Base-by-base conservation (phyloP, 2,888 invertebrate species). In the Eumerus sabulonum region DNA sequence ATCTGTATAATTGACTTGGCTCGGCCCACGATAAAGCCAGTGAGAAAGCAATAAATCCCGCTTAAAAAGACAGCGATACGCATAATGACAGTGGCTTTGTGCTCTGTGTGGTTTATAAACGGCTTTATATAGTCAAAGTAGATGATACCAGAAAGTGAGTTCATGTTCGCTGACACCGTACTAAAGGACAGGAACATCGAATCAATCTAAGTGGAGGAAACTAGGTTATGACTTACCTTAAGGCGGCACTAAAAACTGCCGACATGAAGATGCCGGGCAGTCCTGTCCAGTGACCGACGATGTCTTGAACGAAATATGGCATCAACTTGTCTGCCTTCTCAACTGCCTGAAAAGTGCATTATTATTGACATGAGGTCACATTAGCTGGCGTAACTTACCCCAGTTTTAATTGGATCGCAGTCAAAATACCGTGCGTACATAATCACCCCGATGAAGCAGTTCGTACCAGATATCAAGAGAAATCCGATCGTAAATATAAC, bases 231-330 rank as follows among this genome's bases (percentile, higher is more conserved):
- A 11, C 9, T 54, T 56, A 79, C 77, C 77, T 79, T 27, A 73
- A 59, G 16, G 79, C 67, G n/a, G 73, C 79, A 44, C 73, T 79
- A 12, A 79, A 73, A 3, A 73, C 68, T 0, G 67, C 51, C 0
- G 92, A 91, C 0, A 92, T 90, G 82, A 92, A 92, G 4, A 93
- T 83, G 0, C 92, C 92, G 0, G 92, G 90, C 82, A 92, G 86
- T 1, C 92, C 92, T 1, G 88, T 90, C 1, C 90, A 82, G 76
- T 90, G 84, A 0, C 90, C 89, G 19, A 91, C 85, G 9, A 89
- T 86, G 67, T 92, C 91, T 88, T 92, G 90, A 3, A 92, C 91
- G 82, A 91, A 92, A 60, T 90, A 88, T 0, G 92, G 91, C 82
- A 92, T 87, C 73, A 92, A 83, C 90, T 92, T 90, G 66, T 90